Evolutionary conservation across 1,140 invertebrate genomes (phyloP).

Genomic region (Calephelis nemesis): DNA sequence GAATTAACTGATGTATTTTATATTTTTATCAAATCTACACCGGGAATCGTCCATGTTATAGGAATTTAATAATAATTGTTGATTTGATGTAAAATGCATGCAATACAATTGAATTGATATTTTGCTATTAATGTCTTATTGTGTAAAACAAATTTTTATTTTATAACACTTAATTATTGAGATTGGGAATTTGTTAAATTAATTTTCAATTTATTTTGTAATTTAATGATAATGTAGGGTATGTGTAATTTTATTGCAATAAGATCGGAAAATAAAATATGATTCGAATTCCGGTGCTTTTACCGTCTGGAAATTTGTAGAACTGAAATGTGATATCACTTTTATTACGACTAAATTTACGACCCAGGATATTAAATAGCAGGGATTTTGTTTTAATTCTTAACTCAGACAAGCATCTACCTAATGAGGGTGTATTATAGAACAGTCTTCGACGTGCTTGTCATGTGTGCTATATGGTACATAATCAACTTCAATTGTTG

Average conservation of each 20-base stretch:
- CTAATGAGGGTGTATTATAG: too few species aligned
- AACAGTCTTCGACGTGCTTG: too few species aligned
- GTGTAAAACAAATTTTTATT: conserved; percentile 56
- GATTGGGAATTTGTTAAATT: conserved; percentile 56
- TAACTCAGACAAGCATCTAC: too few species aligned
- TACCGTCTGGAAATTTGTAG: neutral
- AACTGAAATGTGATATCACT: neutral
- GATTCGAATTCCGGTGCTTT: conserved; percentile 3
- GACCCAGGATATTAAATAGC: too few species aligned
- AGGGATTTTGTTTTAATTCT: too few species aligned
- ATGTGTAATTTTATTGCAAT: conserved; percentile 5
- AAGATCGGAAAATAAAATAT: conserved; percentile 3
- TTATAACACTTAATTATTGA: conserved; percentile 46
- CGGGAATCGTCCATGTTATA: conserved; percentile 64
- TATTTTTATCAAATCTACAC: conserved; percentile 30
- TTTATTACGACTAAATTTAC: neutral
- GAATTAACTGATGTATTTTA: conserved; percentile 34
- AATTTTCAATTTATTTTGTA: conserved; percentile 53
- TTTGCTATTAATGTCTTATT: conserved; percentile 63
- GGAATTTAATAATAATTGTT: conserved; percentile 55
- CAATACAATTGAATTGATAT: conserved; percentile 74
- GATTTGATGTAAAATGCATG: conserved; percentile 65
- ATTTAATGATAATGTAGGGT: conserved; percentile 9
- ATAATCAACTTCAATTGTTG: too few species aligned
- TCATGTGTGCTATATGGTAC: too few species aligned